Conservation (phyloP, 1,140 invertebrate species). For the Pseudobourletiella spinata region DNA sequence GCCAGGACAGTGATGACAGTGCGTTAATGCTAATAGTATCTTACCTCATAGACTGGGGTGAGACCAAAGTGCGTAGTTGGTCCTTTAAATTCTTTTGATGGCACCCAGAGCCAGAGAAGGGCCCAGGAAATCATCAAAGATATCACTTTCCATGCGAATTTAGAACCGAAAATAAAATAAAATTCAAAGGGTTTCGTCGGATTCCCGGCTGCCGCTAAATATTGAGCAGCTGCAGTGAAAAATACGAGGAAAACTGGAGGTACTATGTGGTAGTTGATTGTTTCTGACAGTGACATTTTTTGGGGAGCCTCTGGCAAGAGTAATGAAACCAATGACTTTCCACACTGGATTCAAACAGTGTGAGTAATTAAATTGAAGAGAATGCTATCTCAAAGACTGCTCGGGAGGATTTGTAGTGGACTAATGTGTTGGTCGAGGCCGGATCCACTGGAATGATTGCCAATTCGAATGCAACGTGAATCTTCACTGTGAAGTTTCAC, state of each 20-base stretch:
- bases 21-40: slow-evolving; percentile 3
- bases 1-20: too few relatives aligned
- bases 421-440: background rate
- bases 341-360: background rate
- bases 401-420: background rate
- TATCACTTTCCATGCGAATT: slow-evolving; percentile 40
- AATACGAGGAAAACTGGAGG: slow-evolving; percentile 41
- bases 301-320: background rate
- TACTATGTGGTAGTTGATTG: slow-evolving; percentile 38
- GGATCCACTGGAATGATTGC: background rate
- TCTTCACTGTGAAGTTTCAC: too few relatives aligned
- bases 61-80: slow-evolving; percentile 46
- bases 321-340: background rate
- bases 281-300: slow-evolving; percentile 3
- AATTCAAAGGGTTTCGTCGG: slow-evolving; percentile 22
- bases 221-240: slow-evolving; percentile 39
- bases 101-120: slow-evolving; percentile 41
- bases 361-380: background rate
- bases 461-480: too few relatives aligned
- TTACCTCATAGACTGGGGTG: slow-evolving; percentile 44
- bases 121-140: slow-evolving; percentile 39
- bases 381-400: background rate
- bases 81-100: slow-evolving; percentile 44
- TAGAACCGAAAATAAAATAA: slow-evolving; percentile 37
- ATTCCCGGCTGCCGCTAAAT: slow-evolving; percentile 38